These are phyloP conservation scores for Tichodroma muraria DNA, from an alignment of 2,113 vertebrate species.

Conservation along the genomic window DNA sequence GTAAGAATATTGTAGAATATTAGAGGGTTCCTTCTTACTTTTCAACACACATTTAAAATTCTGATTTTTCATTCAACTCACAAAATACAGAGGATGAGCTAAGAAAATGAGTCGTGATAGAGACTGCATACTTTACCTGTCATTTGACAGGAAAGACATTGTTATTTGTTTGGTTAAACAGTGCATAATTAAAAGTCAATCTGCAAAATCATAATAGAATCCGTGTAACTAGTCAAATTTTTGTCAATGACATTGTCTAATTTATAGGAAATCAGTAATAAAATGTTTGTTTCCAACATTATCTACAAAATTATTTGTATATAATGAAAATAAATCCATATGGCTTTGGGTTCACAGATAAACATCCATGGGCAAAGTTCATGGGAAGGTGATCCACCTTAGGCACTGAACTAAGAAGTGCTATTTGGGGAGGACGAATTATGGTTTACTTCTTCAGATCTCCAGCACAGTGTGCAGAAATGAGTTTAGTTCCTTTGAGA, in stretches of 20 bases:
- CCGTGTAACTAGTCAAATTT: constrained; percentile 41
- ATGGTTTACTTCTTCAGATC: constrained; percentile 65
- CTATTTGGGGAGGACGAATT: constrained; percentile 70
- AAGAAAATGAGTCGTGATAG: not conserved
- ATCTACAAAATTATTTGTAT: constrained; percentile 60
- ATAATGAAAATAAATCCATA: constrained; percentile 64
- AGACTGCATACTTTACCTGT: not conserved
- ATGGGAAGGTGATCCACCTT: constrained; percentile 72
- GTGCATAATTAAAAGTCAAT: constrained; percentile 75
- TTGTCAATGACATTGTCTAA: constrained; percentile 41
- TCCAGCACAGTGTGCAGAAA: constrained; percentile 73
- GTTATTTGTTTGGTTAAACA: constrained; percentile 70
- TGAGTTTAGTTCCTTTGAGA: constrained; percentile 78
- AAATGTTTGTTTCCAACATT: constrained; percentile 60
- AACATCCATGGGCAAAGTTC: constrained; percentile 73
- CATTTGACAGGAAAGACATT: constrained; percentile 40
- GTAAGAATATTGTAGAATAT: constrained; percentile 1
- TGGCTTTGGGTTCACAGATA: constrained; percentile 59
- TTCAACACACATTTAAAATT: constrained; percentile 7
- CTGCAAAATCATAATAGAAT: constrained; percentile 53
- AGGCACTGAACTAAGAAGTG: constrained; percentile 39
- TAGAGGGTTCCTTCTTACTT: not conserved
- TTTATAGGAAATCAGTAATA: constrained; percentile 60
- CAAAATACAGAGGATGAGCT: not conserved
- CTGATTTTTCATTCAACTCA: constrained; percentile 29